A percentile compares a stretch with the other conserved stretches of the same genome.
Conservation (phyloP, 2,888 invertebrate species). For the Sesamia inferens region DNA sequence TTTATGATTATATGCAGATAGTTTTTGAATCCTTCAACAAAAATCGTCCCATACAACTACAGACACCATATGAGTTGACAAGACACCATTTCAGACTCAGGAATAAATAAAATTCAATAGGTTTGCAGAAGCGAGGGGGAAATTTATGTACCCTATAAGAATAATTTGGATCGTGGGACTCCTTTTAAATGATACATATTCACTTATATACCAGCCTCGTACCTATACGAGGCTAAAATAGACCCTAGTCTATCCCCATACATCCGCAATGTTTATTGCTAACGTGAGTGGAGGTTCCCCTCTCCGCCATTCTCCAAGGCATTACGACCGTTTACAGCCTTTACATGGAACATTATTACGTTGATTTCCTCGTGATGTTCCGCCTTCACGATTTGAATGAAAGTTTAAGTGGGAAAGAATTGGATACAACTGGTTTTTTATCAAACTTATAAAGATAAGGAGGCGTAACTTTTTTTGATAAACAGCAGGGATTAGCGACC, state of each 20-base stretch:
- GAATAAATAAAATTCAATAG: not conserved
- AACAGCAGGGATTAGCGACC: conserved; percentile 23
- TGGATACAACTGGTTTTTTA: conserved; percentile 7
- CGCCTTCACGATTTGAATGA: conserved; percentile 32
- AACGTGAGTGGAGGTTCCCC: conserved; percentile 40
- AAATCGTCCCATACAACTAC: not conserved
- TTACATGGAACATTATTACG: conserved; percentile 41
- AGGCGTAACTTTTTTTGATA: conserved; percentile 20
- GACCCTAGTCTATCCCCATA: not conserved
- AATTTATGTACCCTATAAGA: not conserved
- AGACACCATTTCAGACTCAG: not conserved
- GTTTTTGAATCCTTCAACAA: not conserved
- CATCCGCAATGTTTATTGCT: conserved; percentile 35
- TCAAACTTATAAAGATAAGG: conserved; percentile 20
- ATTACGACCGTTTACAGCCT: conserved; percentile 42
- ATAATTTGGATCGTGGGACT: conserved; percentile 1
- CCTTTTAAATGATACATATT: not conserved
- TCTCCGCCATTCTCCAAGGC: conserved; percentile 48
- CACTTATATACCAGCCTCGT: conserved; percentile 2
- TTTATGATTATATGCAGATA: not conserved
- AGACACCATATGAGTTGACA: not conserved
- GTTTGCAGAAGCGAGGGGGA: not conserved
- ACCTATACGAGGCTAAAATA: not conserved
- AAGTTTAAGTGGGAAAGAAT: conserved; percentile 21
- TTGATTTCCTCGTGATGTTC: conserved; percentile 23